Evolutionary conservation across 2,113 vertebrate species (phyloP).

Genomic region (Dasyprocta punctata): DNA sequence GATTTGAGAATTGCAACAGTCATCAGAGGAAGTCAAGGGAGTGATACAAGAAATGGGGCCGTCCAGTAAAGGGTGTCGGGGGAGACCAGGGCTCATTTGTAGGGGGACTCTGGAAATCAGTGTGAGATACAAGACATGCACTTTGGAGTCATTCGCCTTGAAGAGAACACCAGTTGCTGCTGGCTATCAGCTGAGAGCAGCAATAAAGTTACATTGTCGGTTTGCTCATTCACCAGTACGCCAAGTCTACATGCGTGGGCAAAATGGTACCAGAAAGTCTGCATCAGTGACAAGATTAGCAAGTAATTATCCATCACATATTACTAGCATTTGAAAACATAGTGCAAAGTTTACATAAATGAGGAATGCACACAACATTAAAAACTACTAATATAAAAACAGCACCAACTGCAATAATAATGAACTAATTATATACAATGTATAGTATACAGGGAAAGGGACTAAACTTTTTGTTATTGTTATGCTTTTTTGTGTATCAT

Average conservation of each 20-base stretch:
- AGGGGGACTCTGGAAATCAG: background rate
- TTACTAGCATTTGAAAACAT: background rate
- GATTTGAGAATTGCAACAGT: background rate
- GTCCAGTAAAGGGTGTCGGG: accelerated
- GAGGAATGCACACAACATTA: background rate
- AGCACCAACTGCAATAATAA: background rate
- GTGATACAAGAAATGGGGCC: background rate
- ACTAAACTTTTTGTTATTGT: background rate
- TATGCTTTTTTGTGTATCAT: background rate
- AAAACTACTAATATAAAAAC: background rate
- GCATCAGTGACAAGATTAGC: background rate
- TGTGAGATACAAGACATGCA: background rate
- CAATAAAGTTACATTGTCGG: accelerated
- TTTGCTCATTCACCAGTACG: accelerated
- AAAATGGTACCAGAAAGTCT: background rate
- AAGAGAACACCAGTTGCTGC: accelerated
- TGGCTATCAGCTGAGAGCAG: background rate
- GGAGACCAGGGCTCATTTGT: background rate
- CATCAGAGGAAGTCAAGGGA: no score
- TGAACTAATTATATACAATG: background rate
- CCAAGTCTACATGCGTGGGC: accelerated
- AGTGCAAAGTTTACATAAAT: background rate
- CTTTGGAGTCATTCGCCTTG: background rate
- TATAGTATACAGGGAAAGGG: background rate
- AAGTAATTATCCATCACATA: background rate